Conservation (phyloP, 2,113 vertebrate species). For the Sceloporus tristichus region DNA sequence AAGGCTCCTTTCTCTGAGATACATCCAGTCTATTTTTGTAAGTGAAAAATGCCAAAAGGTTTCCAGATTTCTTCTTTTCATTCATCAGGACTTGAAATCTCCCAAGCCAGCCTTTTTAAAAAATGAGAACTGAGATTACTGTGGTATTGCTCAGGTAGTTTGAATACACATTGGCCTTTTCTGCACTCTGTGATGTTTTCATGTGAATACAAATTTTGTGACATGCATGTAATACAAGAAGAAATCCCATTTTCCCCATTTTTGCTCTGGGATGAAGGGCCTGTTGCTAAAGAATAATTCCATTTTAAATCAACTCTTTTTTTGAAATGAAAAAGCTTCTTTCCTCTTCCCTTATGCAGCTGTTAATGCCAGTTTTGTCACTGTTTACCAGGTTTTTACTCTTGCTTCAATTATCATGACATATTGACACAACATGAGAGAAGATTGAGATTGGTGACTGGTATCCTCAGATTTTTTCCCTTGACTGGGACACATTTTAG, state of each 20-base stretch:
- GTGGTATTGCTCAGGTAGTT: background rate
- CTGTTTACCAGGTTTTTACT: background rate
- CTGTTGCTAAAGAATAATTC: background rate
- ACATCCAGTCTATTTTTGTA: background rate
- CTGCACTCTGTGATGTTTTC: background rate
- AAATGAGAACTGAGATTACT: background rate
- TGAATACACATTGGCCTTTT: background rate
- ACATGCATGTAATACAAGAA: background rate
- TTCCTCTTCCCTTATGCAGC: background rate
- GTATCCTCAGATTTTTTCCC: background rate
- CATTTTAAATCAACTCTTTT: background rate
- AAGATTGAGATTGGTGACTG: too few species aligned
- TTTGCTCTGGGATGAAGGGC: constrained; percentile 4
- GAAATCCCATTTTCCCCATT: background rate
- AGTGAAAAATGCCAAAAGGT: background rate
- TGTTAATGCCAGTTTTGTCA: background rate
- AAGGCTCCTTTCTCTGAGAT: background rate
- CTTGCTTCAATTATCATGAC: background rate
- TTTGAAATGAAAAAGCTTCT: background rate
- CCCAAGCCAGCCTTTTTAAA: background rate
- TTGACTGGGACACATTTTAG: background rate
- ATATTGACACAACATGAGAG: too few species aligned
- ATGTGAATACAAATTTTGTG: background rate
- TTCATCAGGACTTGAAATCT: too few species aligned
- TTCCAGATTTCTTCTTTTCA: background rate